Percentiles rank a stretch among this genome's conserved stretches.
phyloP scores from a whole-genome alignment of 2,113 vertebrate species.

The Hippopotamus amphibius region DNA sequence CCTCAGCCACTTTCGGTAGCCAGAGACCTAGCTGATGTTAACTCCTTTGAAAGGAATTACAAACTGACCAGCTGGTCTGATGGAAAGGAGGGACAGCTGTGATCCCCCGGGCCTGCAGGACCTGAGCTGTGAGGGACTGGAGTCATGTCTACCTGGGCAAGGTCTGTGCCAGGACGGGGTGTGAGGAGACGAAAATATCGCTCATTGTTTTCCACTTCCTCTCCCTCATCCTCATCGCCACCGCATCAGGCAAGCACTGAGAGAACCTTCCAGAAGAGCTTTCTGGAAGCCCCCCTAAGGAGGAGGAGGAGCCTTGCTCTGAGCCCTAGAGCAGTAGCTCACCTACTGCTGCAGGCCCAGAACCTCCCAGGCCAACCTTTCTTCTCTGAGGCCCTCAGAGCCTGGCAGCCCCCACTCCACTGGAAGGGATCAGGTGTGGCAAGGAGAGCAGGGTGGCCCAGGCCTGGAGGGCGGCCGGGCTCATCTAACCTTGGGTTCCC shows the following conservation, averaged over 20 bases:
- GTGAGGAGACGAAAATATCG: not conserved
- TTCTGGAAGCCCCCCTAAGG: slow-evolving; percentile 10
- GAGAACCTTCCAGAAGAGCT: not conserved
- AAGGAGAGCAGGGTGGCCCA: not conserved
- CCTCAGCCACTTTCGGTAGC: not conserved
- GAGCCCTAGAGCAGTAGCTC: not conserved
- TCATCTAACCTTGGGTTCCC: not conserved
- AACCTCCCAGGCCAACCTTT: not conserved
- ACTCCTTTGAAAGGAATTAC: not conserved
- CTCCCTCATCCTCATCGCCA: not conserved
- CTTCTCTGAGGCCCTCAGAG: not conserved
- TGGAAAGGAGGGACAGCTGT: not conserved
- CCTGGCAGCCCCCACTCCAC: not conserved
- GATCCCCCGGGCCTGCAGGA: not conserved
- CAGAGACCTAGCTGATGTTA: not conserved
- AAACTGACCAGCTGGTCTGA: not conserved
- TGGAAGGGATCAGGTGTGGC: not conserved
- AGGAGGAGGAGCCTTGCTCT: not conserved
- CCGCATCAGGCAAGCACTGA: not conserved
- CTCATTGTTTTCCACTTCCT: not conserved
- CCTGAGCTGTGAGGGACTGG: not conserved
- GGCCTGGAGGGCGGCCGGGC: not conserved
- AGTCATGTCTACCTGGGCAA: not conserved
- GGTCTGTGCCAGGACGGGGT: not conserved
- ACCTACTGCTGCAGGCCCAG: not conserved